Percentiles rank a stretch among this genome's conserved stretches.
phyloP scores from a whole-genome alignment of 92 coral and sea anemone species.

The Umimayanthus kanabou region DNA sequence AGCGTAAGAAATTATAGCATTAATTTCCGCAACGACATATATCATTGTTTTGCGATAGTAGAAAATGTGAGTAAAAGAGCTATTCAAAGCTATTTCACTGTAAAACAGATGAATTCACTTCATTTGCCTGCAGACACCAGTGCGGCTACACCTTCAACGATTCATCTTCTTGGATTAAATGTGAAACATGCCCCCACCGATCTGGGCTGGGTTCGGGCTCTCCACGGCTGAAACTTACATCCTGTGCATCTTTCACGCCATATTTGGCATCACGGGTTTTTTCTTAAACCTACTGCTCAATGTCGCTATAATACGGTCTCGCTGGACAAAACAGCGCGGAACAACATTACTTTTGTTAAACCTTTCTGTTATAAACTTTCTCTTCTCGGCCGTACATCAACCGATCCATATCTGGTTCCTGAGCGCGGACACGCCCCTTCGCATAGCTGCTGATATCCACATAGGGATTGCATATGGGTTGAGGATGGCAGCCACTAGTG shows the following conservation, averaged over 20 bases:
- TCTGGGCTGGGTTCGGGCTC: not conserved
- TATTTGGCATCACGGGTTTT: not conserved
- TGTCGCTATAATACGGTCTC: not conserved
- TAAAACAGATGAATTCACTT: too few relatives aligned
- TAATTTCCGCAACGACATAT: too few relatives aligned
- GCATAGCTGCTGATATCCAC: not conserved
- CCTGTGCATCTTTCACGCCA: not conserved
- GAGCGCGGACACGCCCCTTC: not conserved
- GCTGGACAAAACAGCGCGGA: not conserved
- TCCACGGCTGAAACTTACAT: not conserved
- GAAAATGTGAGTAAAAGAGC: too few relatives aligned
- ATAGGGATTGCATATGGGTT: not conserved
- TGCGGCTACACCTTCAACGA: too few relatives aligned
- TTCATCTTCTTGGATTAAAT: too few relatives aligned
- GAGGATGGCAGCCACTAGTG: not conserved
- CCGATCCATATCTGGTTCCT: constrained; percentile 17
- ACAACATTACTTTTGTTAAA: not conserved
- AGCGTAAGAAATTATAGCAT: too few relatives aligned
- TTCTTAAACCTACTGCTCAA: not conserved
- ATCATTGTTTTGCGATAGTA: too few relatives aligned
- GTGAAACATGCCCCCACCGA: not conserved
- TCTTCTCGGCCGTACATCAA: not conserved
- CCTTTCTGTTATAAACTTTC: not conserved
- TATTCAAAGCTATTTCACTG: too few relatives aligned
- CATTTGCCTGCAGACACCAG: too few relatives aligned